phyloP scores from a whole-genome alignment of 2,888 invertebrate species.

The Nephrocerus scutellatus region DNA sequence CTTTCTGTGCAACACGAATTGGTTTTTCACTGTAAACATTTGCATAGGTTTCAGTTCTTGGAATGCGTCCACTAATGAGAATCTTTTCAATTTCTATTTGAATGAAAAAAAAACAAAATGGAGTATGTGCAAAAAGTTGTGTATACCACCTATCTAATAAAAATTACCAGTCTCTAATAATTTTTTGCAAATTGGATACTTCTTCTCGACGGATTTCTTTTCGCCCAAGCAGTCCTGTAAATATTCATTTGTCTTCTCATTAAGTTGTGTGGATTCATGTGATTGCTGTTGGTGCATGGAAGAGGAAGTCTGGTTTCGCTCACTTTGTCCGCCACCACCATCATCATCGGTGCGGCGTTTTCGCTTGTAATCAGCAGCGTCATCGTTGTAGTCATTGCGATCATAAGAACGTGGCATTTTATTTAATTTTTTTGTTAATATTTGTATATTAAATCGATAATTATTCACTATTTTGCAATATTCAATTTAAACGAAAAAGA shows the following conservation, averaged over 20 bases:
- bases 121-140: too few relatives aligned
- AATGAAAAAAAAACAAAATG: background rate
- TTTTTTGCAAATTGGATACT: slow-evolving; percentile 60
- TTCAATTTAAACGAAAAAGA: too few relatives aligned
- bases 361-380: slow-evolving; percentile 41
- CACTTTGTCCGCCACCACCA: slow-evolving; percentile 21
- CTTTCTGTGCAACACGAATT: slow-evolving; percentile 43
- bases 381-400: slow-evolving; percentile 41
- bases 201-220: slow-evolving; percentile 60
- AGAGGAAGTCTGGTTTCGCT: slow-evolving; percentile 25
- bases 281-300: slow-evolving; percentile 22
- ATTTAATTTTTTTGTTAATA: background rate
- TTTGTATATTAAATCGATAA: too few relatives aligned
- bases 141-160: background rate
- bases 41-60: slow-evolving; percentile 43
- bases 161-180: slow-evolving; percentile 65
- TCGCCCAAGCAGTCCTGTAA: slow-evolving; percentile 66
- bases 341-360: slow-evolving; percentile 42
- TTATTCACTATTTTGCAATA: too few relatives aligned
- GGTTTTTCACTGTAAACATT: slow-evolving; percentile 45
- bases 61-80: slow-evolving; percentile 69
- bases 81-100: slow-evolving; percentile 60
- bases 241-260: slow-evolving; percentile 69
- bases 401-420: slow-evolving; percentile 45
- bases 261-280: slow-evolving; percentile 49